phyloP scores from a whole-genome alignment of 1,140 invertebrate species.

The Babylonia areolata region DNA sequence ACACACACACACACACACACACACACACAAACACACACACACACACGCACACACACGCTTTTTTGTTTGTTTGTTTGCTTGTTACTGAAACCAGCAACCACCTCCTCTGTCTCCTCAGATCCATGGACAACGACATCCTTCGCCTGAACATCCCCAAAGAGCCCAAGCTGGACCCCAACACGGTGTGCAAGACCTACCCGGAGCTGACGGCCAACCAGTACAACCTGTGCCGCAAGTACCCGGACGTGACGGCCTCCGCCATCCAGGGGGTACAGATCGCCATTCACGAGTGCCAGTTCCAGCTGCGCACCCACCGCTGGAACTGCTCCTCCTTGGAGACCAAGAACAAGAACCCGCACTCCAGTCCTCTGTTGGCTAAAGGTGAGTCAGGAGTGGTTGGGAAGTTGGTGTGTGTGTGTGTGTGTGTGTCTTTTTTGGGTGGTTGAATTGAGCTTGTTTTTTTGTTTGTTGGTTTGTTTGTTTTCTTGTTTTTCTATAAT shows the following conservation, averaged over 20 bases:
- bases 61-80: too few relatives aligned
- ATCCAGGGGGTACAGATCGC: slow-evolving; percentile 90
- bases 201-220: slow-evolving; percentile 88
- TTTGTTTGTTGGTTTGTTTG: not conserved
- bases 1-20: slow-evolving; percentile 4
- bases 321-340: slow-evolving; percentile 74
- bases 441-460: too few relatives aligned
- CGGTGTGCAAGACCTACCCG: slow-evolving; percentile 77
- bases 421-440: not conserved
- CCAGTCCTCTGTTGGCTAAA: slow-evolving; percentile 87
- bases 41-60: not conserved
- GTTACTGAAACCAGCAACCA: too few relatives aligned
- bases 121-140: slow-evolving; percentile 68
- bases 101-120: slow-evolving; percentile 50
- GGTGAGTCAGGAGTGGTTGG: slow-evolving; percentile 49
- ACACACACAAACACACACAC: slow-evolving; percentile 1
- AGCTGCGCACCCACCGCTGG: slow-evolving; percentile 72
- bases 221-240: slow-evolving; percentile 87
- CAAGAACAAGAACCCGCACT: slow-evolving; percentile 86
- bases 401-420: not conserved
- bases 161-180: slow-evolving; percentile 70
- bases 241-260: slow-evolving; percentile 91
- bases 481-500: too few relatives aligned
- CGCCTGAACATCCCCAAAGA: slow-evolving; percentile 67
- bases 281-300: slow-evolving; percentile 80